A percentile compares a stretch with the other conserved stretches of the same genome.
These are phyloP conservation scores for Argyrosomus regius DNA, from an alignment of 2,797 vertebrate species.

Conservation along the genomic window DNA sequence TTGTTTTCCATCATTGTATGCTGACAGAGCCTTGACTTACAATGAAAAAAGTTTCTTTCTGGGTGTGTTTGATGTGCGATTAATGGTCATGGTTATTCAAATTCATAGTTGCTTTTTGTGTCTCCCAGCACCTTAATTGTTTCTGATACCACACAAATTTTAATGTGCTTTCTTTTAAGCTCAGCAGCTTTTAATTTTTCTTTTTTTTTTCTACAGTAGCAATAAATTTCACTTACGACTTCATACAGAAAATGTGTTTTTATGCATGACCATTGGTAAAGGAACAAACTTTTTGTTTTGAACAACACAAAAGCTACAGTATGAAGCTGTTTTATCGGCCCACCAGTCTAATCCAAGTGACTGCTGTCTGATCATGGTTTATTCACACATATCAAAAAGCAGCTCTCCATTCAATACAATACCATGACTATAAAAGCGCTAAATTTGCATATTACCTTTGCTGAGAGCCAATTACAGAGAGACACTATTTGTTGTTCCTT, in stretches of 20 bases:
- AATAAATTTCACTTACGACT: constrained; percentile 18
- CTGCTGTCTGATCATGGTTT: constrained; percentile 58
- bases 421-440: constrained; percentile 34
- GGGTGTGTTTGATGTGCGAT: constrained; percentile 60
- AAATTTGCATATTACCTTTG: constrained; percentile 77
- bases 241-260: constrained; percentile 13
- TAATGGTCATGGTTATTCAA: constrained; percentile 66
- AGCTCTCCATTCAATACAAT: constrained; percentile 62
- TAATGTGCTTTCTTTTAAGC: constrained; percentile 29
- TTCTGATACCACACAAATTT: constrained; percentile 53
- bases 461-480: constrained; percentile 72
- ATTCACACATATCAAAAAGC: constrained; percentile 66
- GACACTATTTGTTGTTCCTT: constrained; percentile 73
- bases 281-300: constrained; percentile 16
- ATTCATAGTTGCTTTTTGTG: constrained; percentile 48
- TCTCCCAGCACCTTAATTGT: constrained; percentile 52
- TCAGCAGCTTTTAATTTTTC: constrained; percentile 22
- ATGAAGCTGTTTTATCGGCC: constrained; percentile 26
- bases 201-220: constrained; percentile 15
- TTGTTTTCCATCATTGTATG: constrained; percentile 81
- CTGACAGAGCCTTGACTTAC: constrained; percentile 74
- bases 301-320: not conserved
- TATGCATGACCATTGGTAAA: not conserved
- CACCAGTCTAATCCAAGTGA: constrained; percentile 45
- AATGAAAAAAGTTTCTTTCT: constrained; percentile 62